A percentile compares a stretch with the other conserved stretches of the same genome.
Evolutionary conservation across 2,113 vertebrate species (phyloP).

Genomic region (Odobenus rosmarus): DNA sequence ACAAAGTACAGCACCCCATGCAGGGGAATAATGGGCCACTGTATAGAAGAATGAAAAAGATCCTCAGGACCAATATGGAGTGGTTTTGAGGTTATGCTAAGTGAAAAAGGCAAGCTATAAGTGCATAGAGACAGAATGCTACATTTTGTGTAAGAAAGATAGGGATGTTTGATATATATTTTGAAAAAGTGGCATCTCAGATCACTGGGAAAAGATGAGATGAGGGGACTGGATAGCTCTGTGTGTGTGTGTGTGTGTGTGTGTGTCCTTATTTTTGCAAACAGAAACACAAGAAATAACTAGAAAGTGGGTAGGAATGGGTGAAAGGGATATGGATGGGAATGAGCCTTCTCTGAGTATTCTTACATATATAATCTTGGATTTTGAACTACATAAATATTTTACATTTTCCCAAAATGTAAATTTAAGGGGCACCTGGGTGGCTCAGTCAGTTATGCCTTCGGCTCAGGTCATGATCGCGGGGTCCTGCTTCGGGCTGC

Average conservation of each 20-base stretch:
- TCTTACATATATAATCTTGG: background rate
- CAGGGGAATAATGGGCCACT: accelerated
- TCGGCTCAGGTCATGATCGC: no score
- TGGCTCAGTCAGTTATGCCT: no score
- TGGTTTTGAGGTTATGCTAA: background rate
- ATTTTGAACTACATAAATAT: background rate
- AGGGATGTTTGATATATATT: background rate
- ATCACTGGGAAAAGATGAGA: background rate
- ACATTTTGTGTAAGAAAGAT: background rate
- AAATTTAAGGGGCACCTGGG: no score
- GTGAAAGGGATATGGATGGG: background rate
- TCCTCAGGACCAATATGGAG: background rate
- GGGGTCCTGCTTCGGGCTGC: no score
- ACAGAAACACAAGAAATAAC: background rate
- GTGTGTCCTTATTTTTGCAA: background rate
- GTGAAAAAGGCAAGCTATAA: background rate
- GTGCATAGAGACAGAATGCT: background rate
- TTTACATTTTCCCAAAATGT: background rate
- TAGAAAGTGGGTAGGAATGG: background rate
- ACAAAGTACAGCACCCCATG: background rate
- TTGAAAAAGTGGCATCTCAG: background rate
- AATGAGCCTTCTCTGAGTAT: background rate
- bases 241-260: background rate
- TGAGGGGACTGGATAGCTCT: background rate
- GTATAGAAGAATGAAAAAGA: background rate